phyloP scores from a whole-genome alignment of 2,113 vertebrate genomes.

The Vimba vimba region DNA sequence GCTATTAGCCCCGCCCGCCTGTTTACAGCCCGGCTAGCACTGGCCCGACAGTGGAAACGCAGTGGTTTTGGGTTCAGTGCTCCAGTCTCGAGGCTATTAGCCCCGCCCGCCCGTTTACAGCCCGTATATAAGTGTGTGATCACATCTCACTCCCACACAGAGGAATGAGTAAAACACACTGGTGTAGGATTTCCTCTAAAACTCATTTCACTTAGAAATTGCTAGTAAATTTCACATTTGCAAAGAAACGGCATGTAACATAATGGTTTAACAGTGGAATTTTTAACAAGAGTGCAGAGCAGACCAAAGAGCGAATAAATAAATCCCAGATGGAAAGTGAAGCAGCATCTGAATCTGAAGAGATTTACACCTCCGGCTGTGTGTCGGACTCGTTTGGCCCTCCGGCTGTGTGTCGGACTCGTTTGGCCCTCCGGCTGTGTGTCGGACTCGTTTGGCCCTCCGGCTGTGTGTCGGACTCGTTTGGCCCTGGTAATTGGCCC shows the following conservation, averaged over 20 bases:
- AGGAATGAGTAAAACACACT: background rate
- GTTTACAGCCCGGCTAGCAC: too few species aligned
- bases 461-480: background rate
- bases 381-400: constrained; percentile 3
- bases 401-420: background rate
- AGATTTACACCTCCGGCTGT: too few species aligned
- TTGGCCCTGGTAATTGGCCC: constrained; percentile 44
- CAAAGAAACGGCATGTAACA: background rate
- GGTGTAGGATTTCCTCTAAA: constrained; percentile 27
- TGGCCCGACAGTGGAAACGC: too few species aligned
- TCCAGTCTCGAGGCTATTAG: too few species aligned
- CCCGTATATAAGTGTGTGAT: background rate
- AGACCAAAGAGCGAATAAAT: too few species aligned
- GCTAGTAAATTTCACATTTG: too few species aligned
- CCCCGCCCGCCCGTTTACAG: too few species aligned
- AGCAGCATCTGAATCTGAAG: too few species aligned
- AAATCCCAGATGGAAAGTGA: too few species aligned
- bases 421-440: background rate
- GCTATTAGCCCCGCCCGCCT: too few species aligned
- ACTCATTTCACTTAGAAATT: too few species aligned
- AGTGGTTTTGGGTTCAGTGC: too few species aligned
- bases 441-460: constrained; percentile 10
- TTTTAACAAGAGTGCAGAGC: background rate
- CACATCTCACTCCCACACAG: background rate
- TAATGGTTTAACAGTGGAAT: background rate